These are phyloP conservation scores for Nephrotoma guestfalica DNA, from an alignment of 2,888 invertebrate genomes.

Conservation along the genomic window DNA sequence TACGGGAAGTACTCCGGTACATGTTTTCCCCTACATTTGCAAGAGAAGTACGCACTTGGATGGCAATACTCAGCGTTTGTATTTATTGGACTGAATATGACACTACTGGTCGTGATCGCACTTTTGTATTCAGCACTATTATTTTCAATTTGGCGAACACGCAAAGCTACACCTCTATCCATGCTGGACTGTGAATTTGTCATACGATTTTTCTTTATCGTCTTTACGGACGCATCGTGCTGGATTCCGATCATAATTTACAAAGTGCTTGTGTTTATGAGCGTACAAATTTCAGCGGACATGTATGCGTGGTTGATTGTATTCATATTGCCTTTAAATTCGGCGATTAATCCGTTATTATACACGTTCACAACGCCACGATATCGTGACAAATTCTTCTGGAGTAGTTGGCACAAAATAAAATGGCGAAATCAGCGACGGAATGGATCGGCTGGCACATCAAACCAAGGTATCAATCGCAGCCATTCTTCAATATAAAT, in stretches of 20 bases:
- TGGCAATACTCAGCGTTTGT: constrained; percentile 60
- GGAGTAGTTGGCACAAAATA: constrained; percentile 30
- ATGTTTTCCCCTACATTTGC: constrained; percentile 55
- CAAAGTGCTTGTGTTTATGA: constrained; percentile 44
- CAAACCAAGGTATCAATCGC: constrained; percentile 8
- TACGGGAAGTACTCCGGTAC: constrained; percentile 49
- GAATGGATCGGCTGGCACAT: constrained; percentile 14
- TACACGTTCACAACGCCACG: constrained; percentile 54
- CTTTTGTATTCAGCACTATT: constrained; percentile 46
- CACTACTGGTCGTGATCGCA: constrained; percentile 41
- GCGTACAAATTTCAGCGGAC: constrained; percentile 34
- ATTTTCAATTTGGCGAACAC: constrained; percentile 44
- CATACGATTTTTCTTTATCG: constrained; percentile 50
- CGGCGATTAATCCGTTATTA: constrained; percentile 48
- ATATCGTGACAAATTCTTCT: constrained; percentile 38
- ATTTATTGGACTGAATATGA: constrained; percentile 48
- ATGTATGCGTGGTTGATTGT: constrained; percentile 50
- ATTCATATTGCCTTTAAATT: constrained; percentile 51
- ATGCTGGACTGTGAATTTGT: constrained; percentile 48
- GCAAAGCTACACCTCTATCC: constrained; percentile 41
- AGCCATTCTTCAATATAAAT: background rate
- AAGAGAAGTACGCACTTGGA: constrained; percentile 47
- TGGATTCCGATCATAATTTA: constrained; percentile 54
- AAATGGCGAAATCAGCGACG: constrained; percentile 18
- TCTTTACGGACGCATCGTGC: constrained; percentile 51